Evolutionary conservation across 2,113 vertebrate genomes (phyloP).

Genomic region (Myxocyprinus asiaticus): DNA sequence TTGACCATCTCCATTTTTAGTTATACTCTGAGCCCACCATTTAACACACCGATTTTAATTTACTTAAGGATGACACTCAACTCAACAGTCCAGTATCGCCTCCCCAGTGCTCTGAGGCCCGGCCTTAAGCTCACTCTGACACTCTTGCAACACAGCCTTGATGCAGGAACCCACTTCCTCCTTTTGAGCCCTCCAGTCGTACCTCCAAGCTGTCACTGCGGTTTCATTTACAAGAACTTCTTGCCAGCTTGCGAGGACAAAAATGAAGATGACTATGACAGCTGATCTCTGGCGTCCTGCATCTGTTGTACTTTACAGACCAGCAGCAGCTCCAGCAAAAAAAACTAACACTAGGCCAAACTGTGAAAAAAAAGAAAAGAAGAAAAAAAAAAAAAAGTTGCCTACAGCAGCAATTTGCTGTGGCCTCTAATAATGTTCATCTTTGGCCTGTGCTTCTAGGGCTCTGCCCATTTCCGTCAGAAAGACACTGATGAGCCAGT

Average conservation of each 20-base stretch:
- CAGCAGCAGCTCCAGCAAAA: constrained; percentile 69
- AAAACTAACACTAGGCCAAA: constrained; percentile 8
- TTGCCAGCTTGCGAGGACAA: constrained; percentile 61
- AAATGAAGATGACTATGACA: constrained; percentile 68
- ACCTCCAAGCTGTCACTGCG: constrained; percentile 55
- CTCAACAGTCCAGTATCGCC: not conserved
- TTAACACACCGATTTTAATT: not conserved
- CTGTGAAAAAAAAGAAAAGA: too few species aligned
- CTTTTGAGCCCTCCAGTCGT: constrained; percentile 57
- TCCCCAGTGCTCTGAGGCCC: constrained; percentile 3
- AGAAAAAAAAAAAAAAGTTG: not conserved
- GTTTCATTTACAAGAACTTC: constrained; percentile 75
- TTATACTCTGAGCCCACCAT: not conserved
- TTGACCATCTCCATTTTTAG: not conserved
- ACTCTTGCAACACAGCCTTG: constrained; percentile 67
- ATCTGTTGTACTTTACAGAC: constrained; percentile 63
- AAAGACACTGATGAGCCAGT: constrained; percentile 26
- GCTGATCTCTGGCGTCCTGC: constrained; percentile 76
- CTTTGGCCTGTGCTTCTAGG: not conserved
- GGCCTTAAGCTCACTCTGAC: constrained; percentile 32
- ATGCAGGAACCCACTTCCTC: constrained; percentile 70
- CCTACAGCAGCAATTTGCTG: not conserved
- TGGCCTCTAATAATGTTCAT: constrained; percentile 5
- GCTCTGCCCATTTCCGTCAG: not conserved
- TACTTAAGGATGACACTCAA: not conserved